Evolutionary conservation across 2,797 vertebrate genomes (phyloP), one percentile per base, ranked within the genome.

Genomic region (Pseudotriccus pelzelni): DNA sequence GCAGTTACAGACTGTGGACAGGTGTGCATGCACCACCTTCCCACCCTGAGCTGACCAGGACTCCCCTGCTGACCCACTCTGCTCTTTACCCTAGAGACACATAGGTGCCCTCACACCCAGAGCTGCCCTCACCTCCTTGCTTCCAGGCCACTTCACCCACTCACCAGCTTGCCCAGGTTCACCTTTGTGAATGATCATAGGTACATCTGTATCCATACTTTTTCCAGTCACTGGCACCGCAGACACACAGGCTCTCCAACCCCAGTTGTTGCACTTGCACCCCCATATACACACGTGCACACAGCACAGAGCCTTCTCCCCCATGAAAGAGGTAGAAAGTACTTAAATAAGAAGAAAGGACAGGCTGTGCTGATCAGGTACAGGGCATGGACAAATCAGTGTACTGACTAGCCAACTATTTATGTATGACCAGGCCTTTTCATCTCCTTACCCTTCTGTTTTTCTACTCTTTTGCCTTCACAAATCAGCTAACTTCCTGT

Each of bases 221-320:
- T 24, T 16, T 64, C 9, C 50, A 46, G 39, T 47, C 37, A 32
- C 49, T 52, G 68, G 22, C 20, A 43, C 5, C 21, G 15, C 24
- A 24, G 39, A 12, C 27, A 37, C 2, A 8, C 2, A 8, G 44
- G 27, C 17, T 63, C 8, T 62, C 23, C 20, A 37, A 9, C 20
- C 28, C 27, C 22, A 19, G 14, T 6, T 58, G 14, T 21, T 84
- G 19, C 22, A 16, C 16, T 63, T 6, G 4, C 4, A 11, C 3
- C 8, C 9, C 9, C 0, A 4, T 37, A 19, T 12, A 18, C 13
- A 28, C 8, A 6, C 0, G 0, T 36, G 14, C 15, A 47, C 10
- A 9, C 2, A 4, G 14, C 23, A 20, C 4, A 49, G n/a, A 52
- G 27, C 23, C 7, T 52, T 12, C 24, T 69, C 15, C 28, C 4